These are phyloP conservation scores for Ligdia adustata DNA, from an alignment of 2,888 invertebrate genomes.

Conservation along the genomic window DNA sequence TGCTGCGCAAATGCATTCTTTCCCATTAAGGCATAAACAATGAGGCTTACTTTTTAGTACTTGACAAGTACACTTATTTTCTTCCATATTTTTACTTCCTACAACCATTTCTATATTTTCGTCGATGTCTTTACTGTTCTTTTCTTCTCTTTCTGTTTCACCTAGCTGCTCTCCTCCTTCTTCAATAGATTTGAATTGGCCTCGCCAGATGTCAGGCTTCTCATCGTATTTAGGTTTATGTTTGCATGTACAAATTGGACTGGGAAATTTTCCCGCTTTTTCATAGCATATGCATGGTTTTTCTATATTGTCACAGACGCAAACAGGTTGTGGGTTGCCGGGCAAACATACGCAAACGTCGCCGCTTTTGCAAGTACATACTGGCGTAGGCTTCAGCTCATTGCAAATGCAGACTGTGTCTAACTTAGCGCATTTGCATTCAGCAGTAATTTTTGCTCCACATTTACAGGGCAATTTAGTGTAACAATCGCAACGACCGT, in stretches of 20 bases:
- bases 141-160: constrained; percentile 12
- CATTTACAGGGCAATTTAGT: constrained; percentile 64
- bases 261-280: constrained; percentile 53
- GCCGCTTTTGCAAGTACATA: constrained; percentile 58
- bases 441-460: constrained; percentile 54
- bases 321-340: constrained; percentile 52
- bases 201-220: constrained; percentile 17
- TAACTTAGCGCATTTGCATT: constrained; percentile 60
- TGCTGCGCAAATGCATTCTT: constrained; percentile 56
- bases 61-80: constrained; percentile 58
- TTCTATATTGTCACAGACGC: constrained; percentile 60
- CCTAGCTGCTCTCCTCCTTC: constrained; percentile 24
- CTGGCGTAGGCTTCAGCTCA: constrained; percentile 47
- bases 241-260: constrained; percentile 62
- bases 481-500: constrained; percentile 62
- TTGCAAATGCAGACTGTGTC: constrained; percentile 65
- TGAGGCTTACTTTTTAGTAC: constrained; percentile 44
- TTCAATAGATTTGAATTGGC: constrained; percentile 20
- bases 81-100: constrained; percentile 42
- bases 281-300: constrained; percentile 66
- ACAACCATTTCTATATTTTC: constrained; percentile 29
- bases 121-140: constrained; percentile 23
- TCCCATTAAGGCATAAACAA: constrained; percentile 60
- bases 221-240: constrained; percentile 46
- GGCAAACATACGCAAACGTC: constrained; percentile 63